A percentile compares a stretch with the other conserved stretches of the same genome.
Evolutionary conservation across 2,797 vertebrate species (phyloP).

Genomic region (Acropternis orthonyx): DNA sequence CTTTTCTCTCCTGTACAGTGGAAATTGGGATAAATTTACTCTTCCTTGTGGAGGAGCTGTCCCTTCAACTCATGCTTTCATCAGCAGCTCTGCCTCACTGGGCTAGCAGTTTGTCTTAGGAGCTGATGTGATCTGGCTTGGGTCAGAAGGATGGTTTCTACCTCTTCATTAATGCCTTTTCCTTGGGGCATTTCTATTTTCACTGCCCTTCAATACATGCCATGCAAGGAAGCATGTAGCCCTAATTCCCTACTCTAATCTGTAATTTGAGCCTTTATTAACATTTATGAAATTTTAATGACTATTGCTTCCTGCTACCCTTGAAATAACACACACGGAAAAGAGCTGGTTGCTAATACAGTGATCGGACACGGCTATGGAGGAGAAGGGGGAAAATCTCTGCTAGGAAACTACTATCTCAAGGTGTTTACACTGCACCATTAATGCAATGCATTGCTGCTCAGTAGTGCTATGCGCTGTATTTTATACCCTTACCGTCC

Average conservation of each 20-base stretch:
- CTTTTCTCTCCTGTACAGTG: neutral
- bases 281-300: conserved; percentile 47
- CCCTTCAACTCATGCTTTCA: neutral
- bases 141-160: neutral
- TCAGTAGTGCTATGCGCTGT: neutral
- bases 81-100: neutral
- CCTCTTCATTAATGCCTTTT: neutral
- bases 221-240: neutral
- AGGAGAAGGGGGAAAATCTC: neutral
- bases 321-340: neutral
- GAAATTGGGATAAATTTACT: neutral
- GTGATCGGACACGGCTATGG: rapidly evolving
- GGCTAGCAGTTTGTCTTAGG: neutral
- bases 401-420: neutral
- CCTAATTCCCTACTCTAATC: conserved; percentile 18
- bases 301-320: neutral
- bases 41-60: neutral
- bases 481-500: neutral
- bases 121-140: neutral
- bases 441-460: neutral
- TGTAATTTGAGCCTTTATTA: conserved; percentile 50
- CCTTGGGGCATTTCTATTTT: neutral
- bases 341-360: neutral
- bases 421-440: neutral
- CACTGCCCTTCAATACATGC: neutral